Percentiles rank a stretch among this genome's conserved stretches.
Conservation (phyloP, 2,888 invertebrate species). For the Ligdia adustata region DNA sequence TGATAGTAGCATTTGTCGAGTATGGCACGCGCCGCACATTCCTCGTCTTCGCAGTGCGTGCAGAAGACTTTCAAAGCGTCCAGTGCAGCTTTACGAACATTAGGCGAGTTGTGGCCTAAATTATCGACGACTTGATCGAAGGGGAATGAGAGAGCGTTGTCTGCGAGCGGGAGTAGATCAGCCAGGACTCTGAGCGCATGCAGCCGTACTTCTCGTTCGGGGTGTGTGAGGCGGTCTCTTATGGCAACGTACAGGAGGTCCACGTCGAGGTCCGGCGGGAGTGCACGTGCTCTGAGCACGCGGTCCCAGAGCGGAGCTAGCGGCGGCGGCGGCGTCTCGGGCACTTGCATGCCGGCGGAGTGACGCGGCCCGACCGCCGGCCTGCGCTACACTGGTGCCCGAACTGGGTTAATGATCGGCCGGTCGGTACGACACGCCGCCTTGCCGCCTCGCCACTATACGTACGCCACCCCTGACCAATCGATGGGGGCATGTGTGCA, state of each 20-base stretch:
- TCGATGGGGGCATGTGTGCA: constrained; percentile 64
- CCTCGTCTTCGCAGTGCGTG: constrained; percentile 86
- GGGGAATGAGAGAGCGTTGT: constrained; percentile 87
- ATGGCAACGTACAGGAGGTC: constrained; percentile 88
- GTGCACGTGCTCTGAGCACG: constrained; percentile 88
- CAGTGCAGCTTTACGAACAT: constrained; percentile 91
- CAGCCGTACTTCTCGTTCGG: constrained; percentile 93
- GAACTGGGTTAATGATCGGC: constrained; percentile 83
- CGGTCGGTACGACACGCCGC: constrained; percentile 74
- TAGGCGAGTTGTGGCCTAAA: constrained; percentile 91
- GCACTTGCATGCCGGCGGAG: constrained; percentile 74
- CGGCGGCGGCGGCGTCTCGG: constrained; percentile 75
- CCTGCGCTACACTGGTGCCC: constrained; percentile 58
- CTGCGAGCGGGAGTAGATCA: constrained; percentile 90
- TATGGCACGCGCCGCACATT: constrained; percentile 86
- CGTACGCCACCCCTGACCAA: constrained; percentile 77
- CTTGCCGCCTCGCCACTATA: constrained; percentile 54
- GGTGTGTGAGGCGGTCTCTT: constrained; percentile 88
- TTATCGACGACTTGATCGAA: constrained; percentile 91
- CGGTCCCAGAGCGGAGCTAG: constrained; percentile 93
- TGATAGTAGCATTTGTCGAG: constrained; percentile 87
- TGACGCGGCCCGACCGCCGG: constrained; percentile 76
- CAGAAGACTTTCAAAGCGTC: constrained; percentile 90
- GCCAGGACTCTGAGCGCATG: constrained; percentile 91
- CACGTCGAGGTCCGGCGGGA: constrained; percentile 88